Evolutionary conservation across 2,888 invertebrate genomes (phyloP).

Genomic region (Aethes cnicana): DNA sequence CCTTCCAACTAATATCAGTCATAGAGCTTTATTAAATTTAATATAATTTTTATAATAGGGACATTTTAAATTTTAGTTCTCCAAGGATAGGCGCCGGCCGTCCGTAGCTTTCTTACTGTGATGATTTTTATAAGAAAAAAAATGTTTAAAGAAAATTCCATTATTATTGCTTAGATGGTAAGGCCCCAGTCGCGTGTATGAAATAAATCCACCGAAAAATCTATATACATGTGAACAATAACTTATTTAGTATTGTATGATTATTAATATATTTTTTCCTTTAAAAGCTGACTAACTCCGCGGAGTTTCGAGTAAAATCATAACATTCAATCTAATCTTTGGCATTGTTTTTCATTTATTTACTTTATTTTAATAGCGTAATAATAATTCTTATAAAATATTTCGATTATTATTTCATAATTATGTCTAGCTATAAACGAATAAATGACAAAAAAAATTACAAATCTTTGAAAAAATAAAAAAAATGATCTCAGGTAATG

Average conservation of each 20-base stretch:
- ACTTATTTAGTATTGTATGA: conserved; percentile 33
- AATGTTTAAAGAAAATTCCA: conserved; percentile 46
- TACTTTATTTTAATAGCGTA: conserved; percentile 37
- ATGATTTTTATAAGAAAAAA: conserved; percentile 48
- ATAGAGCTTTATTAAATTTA: conserved; percentile 43
- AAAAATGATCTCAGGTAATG: conserved; percentile 68
- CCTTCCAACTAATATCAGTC: conserved; percentile 35
- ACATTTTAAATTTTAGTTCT: conserved; percentile 26
- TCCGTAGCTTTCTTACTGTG: conserved; percentile 52
- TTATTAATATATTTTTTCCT: conserved; percentile 33
- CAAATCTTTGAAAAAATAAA: conserved; percentile 62
- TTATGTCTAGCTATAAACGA: conserved; percentile 49
- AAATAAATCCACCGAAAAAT: conserved; percentile 24
- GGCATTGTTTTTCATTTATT: conserved; percentile 35
- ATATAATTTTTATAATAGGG: conserved; percentile 39
- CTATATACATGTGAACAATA: conserved; percentile 18
- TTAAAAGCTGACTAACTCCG: conserved; percentile 21
- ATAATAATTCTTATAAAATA: conserved; percentile 39
- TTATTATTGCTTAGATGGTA: conserved; percentile 36
- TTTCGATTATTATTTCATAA: conserved; percentile 52
- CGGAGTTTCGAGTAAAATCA: conserved; percentile 22
- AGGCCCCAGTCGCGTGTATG: conserved; percentile 10
- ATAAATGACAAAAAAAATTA: conserved; percentile 68
- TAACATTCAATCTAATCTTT: conserved; percentile 34
- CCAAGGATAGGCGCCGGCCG: conserved; percentile 34